Percentiles rank a stretch among this genome's conserved stretches.
Conservation (phyloP, 2,797 vertebrate genomes). For the Gymnopithys bicolor region DNA sequence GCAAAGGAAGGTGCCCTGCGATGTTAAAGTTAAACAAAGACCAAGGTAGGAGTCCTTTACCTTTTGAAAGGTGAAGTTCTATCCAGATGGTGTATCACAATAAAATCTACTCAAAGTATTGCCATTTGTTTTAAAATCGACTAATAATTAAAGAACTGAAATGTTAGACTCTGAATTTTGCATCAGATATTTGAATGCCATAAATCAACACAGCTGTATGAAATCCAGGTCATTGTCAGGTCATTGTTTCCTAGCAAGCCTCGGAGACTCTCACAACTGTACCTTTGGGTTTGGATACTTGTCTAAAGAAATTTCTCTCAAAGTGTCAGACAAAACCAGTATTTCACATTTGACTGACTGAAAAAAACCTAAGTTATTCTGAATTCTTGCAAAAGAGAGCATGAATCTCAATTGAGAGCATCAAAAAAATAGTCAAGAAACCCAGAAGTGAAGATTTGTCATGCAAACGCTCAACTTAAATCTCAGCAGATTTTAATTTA, state of each 20-base stretch:
- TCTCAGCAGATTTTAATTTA: background rate
- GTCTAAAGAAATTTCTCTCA: background rate
- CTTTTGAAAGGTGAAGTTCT: background rate
- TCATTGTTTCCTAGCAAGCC: background rate
- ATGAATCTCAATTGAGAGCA: background rate
- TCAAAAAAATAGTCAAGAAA: background rate
- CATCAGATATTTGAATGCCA: background rate
- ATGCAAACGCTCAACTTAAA: background rate
- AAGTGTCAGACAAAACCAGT: background rate
- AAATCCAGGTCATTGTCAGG: background rate
- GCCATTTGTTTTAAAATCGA: background rate
- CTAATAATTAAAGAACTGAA: background rate
- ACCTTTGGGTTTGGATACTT: background rate
- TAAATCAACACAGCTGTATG: background rate
- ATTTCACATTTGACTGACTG: background rate
- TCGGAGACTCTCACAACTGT: background rate
- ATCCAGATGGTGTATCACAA: background rate
- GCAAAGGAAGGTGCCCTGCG: background rate
- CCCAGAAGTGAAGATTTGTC: background rate
- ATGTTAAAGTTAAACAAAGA: background rate
- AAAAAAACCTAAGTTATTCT: background rate
- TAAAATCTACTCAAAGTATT: background rate
- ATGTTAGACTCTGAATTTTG: background rate
- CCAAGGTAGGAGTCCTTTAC: background rate
- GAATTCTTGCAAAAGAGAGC: background rate